These are phyloP conservation scores for Sebastiscus albofasciatus DNA, from an alignment of 2,797 vertebrate species.

Conservation along the genomic window DNA sequence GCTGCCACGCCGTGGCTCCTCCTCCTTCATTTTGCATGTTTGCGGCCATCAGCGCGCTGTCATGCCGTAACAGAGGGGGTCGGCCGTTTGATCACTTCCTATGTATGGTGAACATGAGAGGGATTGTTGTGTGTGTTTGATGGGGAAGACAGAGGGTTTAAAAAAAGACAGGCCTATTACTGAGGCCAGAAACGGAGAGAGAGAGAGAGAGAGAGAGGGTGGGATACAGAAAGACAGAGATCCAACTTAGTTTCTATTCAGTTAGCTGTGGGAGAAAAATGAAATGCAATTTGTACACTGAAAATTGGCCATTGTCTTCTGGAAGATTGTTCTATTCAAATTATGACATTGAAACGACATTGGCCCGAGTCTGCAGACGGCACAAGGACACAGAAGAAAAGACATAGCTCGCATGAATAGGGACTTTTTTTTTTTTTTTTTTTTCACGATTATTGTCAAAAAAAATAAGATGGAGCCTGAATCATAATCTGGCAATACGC, in stretches of 20 bases:
- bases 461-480: conserved; percentile 27
- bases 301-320: conserved; percentile 74
- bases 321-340: conserved; percentile 71
- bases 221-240: conserved; percentile 12
- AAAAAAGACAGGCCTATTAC: conserved; percentile 19
- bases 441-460: conserved; percentile 34
- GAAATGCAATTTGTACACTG: conserved; percentile 71
- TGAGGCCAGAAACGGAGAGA: not conserved
- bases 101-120: not conserved
- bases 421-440: not conserved
- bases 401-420: conserved; percentile 26
- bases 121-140: not conserved
- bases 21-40: conserved; percentile 31
- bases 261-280: conserved; percentile 43
- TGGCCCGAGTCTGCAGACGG: conserved; percentile 28
- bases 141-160: not conserved
- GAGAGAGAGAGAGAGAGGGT: not conserved
- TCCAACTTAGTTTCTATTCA: conserved; percentile 47
- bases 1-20: conserved; percentile 2
- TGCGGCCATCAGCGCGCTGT: not conserved
- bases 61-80: not conserved
- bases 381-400: conserved; percentile 59
- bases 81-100: conserved; percentile 23
- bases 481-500: conserved; percentile 48
- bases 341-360: conserved; percentile 62